These are phyloP conservation scores for Sitta carolinensis DNA, from an alignment of 2,797 vertebrate genomes.

Conservation along the genomic window DNA sequence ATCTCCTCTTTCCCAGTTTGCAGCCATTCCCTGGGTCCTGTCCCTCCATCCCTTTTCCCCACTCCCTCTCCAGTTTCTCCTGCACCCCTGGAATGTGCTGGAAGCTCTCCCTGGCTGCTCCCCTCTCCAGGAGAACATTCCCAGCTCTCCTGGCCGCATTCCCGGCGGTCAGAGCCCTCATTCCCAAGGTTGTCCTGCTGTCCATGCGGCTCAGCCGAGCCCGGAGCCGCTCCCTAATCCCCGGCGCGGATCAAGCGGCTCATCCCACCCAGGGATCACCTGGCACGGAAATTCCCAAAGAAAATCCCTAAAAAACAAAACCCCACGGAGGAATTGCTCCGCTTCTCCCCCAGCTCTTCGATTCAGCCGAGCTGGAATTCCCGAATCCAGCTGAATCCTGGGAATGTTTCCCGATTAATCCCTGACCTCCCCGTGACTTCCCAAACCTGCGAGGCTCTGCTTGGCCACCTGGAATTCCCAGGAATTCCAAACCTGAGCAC, in stretches of 20 bases:
- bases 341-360: background rate
- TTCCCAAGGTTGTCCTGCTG: background rate
- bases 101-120: background rate
- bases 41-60: background rate
- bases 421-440: background rate
- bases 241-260: too few species aligned
- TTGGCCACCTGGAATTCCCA: fast-evolving
- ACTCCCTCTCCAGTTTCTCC: background rate
- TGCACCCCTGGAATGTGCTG: too few species aligned
- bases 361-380: background rate
- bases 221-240: background rate
- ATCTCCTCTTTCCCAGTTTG: fast-evolving
- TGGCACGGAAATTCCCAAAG: background rate
- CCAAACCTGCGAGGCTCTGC: background rate
- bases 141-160: background rate
- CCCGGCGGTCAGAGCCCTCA: background rate
- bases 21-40: background rate
- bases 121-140: background rate
- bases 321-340: background rate
- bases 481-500: too few species aligned
- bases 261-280: background rate
- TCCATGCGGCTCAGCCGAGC: background rate
- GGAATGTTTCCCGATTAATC: background rate
- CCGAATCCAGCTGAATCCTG: background rate
- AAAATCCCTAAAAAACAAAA: background rate